Percentiles rank a stretch among this genome's conserved stretches.
These are phyloP conservation scores for Schlechtendalia chinensis DNA, from an alignment of 1,140 invertebrate genomes.

Conservation along the genomic window DNA sequence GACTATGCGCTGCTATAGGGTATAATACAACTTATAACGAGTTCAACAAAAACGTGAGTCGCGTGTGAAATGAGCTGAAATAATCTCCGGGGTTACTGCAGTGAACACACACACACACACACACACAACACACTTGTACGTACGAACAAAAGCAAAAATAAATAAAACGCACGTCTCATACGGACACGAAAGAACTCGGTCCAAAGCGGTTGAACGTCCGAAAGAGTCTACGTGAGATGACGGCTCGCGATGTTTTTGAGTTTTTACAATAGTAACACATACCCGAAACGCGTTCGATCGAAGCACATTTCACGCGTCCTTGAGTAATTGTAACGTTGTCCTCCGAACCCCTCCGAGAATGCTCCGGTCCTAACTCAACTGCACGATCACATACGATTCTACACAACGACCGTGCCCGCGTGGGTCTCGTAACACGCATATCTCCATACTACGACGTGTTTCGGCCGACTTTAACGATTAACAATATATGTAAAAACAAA, in stretches of 20 bases:
- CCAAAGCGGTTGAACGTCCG: not conserved
- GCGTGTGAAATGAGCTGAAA: conserved; percentile 31
- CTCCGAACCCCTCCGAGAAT: too few relatives aligned
- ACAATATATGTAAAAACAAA: too few relatives aligned
- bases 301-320: too few relatives aligned
- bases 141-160: not conserved
- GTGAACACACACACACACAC: not conserved
- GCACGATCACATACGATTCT: too few relatives aligned
- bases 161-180: conserved; percentile 1
- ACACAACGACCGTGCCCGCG: too few relatives aligned
- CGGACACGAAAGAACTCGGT: not conserved
- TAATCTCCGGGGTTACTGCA: conserved; percentile 18
- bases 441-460: too few relatives aligned
- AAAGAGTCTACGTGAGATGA: not conserved
- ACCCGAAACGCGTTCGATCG: not conserved
- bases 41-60: conserved; percentile 43
- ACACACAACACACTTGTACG: not conserved
- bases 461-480: too few relatives aligned
- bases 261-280: not conserved
- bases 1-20: not conserved
- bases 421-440: too few relatives aligned
- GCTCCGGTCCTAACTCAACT: too few relatives aligned
- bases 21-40: conserved; percentile 37
- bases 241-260: not conserved
- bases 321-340: too few relatives aligned